Evolutionary conservation across 1,140 invertebrate genomes (phyloP), one percentile per base, ranked within the genome.

Genomic region (Cydia fagiglandana): DNA sequence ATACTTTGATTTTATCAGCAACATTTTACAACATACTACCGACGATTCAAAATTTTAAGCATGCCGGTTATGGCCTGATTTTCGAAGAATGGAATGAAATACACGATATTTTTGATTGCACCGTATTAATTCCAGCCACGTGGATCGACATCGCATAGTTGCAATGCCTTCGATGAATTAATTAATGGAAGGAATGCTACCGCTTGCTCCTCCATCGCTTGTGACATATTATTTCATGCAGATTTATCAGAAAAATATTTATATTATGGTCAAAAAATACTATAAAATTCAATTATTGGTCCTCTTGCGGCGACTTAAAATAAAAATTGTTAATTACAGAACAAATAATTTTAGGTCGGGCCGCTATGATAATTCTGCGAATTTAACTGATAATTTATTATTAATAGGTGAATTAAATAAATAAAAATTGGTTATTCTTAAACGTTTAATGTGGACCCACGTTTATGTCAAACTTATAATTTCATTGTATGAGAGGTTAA

Each of bases 111-210:
- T 70, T 70, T 41, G 66, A 70, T 12, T 38, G 34, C 30, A 38
- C n/a, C 34, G 66, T 38, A 68, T 68, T 30, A 38, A 70, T 70
- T 70, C 66, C 66, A 4, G 10, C 34, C n/a, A 70, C 66, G 34
- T 17, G n/a, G 66, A 68, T 68, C 30, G 24, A 70, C n/a, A 17
- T n/a, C 66, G 30, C 66, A 70, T 70, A 38, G 28, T 30, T 70
- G 66, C 17, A 45, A 38, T 70, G 38, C 66, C 66, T 70, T 38
- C 30, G 66, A 70, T 41, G 20, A 45, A 70, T 70, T 70, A 70
- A 70, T 70, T 38, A 70, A 41, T 17, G 66, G 34, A 41, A 41
- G 34, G 66, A 70, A 70, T 70, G 66, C 66, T 34, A 61, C 20
- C 20, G n/a, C n/a, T n/a, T n/a, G n/a, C 56, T 61, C 20, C 1